These are phyloP conservation scores for Chaenogobius annularis DNA, from an alignment of 2,113 vertebrate species.

Conservation along the genomic window DNA sequence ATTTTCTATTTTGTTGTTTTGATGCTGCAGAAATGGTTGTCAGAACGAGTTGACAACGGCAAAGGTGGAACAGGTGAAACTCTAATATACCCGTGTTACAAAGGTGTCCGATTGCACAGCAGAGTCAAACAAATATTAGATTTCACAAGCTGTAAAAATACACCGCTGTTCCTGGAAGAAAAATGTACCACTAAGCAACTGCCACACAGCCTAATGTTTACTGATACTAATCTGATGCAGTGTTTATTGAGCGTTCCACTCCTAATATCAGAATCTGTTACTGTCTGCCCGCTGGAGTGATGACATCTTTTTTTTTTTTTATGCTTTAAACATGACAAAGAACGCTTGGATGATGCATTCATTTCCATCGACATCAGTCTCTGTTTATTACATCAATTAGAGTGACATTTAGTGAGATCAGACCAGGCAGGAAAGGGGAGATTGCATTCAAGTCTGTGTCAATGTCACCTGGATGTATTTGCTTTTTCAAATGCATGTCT, in stretches of 20 bases:
- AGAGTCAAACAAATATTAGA: slow-evolving; percentile 8
- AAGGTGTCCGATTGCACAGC: slow-evolving; percentile 13
- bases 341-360: not conserved
- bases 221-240: not conserved
- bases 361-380: not conserved
- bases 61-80: not conserved
- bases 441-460: not conserved
- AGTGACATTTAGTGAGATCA: not conserved
- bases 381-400: slow-evolving; percentile 4
- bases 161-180: slow-evolving; percentile 11
- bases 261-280: slow-evolving; percentile 3
- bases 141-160: slow-evolving; percentile 8
- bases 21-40: slow-evolving; percentile 33
- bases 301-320: slow-evolving; percentile 7
- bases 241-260: not conserved
- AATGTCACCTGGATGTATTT: not conserved
- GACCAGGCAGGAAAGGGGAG: not conserved
- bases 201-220: not conserved
- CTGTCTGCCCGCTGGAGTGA: not conserved
- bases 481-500: not conserved
- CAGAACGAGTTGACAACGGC: slow-evolving; percentile 18
- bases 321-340: slow-evolving; percentile 7
- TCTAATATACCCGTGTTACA: not conserved
- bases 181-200: slow-evolving; percentile 17
- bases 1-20: not conserved